Evolutionary conservation across 92 coral and sea anemone species (phyloP), one percentile per base, ranked within the genome.

Genomic region (Metridium senile): DNA sequence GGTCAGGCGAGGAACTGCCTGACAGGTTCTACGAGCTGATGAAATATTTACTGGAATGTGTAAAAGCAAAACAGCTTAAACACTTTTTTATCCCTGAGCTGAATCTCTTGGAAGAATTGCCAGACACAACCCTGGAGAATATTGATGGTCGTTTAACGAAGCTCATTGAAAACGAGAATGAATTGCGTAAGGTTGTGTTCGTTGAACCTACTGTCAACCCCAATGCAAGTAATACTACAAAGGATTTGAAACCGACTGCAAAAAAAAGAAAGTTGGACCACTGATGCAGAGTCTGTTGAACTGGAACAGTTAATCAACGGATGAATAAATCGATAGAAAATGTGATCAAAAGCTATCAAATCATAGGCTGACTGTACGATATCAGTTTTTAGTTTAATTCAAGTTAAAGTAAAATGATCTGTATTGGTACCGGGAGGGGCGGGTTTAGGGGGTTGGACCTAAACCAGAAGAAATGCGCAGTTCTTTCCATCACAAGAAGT

Each of bases 101-200:
- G 70, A 81, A 86, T 45, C 80, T 86, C 28, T 62, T 86, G 45
- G 66, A 69, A 58, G 90, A 70, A 43, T 33, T 86, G 64, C 32
- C 62, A 33, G 66, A 28, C 52, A 43, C 58, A 22, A 68, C 73
- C 46, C 75, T 86, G 58, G 76, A 33, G 11, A 86, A 86, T 66
- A 86, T 86, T 1, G 90, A 74, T 18, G 74, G 79, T 29, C 81
- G 90, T n/a, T 29, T 86, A 33, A 75, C 51, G 54, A 86, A 70
- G 33, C 58, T 86, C 19, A 74, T 70, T 6, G 58, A 66, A 13
- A 81, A 33, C 26, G 83, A 79, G 49, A 34, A 57, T 34, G 85
- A 69, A 53, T 7, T 71, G 32, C 23, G 75, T 33, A 79, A 70
- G 33, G 65, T 69, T 46, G 68, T 79, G 26, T 23, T 30, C 9